Conservation (phyloP, 2,113 vertebrate genomes). For the Dasyurus viverrinus region DNA sequence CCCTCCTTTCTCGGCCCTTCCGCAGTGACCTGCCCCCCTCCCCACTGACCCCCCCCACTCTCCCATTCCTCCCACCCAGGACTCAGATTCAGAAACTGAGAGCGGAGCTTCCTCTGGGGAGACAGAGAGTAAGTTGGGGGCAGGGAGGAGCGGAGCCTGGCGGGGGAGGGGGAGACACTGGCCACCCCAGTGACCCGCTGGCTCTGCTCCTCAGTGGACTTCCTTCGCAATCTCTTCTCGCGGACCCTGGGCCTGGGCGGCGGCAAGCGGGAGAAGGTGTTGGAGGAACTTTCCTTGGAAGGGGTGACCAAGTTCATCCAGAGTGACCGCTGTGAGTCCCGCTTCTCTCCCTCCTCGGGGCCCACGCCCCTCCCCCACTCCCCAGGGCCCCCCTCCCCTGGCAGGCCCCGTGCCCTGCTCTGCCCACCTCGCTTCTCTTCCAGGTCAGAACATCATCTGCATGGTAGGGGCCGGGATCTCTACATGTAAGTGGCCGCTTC, state of each 20-base stretch:
- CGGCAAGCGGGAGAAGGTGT: slow-evolving; percentile 85
- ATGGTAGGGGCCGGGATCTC: slow-evolving; percentile 95
- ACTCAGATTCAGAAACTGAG: slow-evolving; percentile 86
- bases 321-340: slow-evolving; percentile 89
- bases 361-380: not conserved
- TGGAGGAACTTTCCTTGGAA: slow-evolving; percentile 91
- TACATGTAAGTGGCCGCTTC: slow-evolving; percentile 85
- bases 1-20: slow-evolving; percentile 6
- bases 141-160: too few species aligned
- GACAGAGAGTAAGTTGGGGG: slow-evolving; percentile 85
- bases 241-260: slow-evolving; percentile 88
- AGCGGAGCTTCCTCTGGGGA: slow-evolving; percentile 84
- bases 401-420: not conserved
- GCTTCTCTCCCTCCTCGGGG: not conserved
- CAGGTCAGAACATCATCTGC: slow-evolving; percentile 93
- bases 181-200: not conserved
- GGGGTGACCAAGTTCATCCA: slow-evolving; percentile 90
- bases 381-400: not conserved
- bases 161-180: not conserved
- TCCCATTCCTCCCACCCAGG: slow-evolving; percentile 61
- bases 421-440: not conserved
- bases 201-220: slow-evolving; percentile 88
- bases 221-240: slow-evolving; percentile 91
- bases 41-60: too few species aligned
- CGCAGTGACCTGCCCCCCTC: not conserved